phyloP scores from a whole-genome alignment of 1,140 invertebrate species.

The Aphelenchoides besseyi region DNA sequence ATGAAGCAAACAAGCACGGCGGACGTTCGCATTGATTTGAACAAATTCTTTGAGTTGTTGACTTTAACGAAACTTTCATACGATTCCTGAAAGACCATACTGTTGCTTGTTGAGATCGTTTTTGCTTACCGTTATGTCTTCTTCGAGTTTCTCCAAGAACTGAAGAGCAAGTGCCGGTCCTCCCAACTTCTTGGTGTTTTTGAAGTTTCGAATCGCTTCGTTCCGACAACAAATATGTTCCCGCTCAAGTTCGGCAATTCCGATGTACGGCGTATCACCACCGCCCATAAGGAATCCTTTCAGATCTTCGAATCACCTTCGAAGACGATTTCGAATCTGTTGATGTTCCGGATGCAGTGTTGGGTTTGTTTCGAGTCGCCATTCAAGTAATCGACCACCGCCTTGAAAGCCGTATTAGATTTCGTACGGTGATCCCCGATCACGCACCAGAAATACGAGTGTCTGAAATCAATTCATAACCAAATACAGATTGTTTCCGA shows the following conservation, averaged over 20 bases:
- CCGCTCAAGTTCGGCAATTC: constrained; percentile 46
- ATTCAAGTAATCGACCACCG: constrained; percentile 79
- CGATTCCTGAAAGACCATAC: constrained; percentile 42
- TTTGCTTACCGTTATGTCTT: constrained; percentile 49
- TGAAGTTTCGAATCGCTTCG: constrained; percentile 50
- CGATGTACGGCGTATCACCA: constrained; percentile 58
- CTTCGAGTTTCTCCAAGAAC: constrained; percentile 59
- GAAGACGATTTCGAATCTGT: constrained; percentile 84
- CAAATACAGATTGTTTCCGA: constrained; percentile 27
- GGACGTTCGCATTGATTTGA: constrained; percentile 63
- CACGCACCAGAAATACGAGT: constrained; percentile 88
- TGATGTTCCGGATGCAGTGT: constrained; percentile 91
- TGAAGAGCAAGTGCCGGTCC: constrained; percentile 53
- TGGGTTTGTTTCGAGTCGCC: constrained; percentile 73
- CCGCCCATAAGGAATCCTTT: constrained; percentile 83
- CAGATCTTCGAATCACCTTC: constrained; percentile 88
- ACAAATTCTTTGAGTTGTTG: constrained; percentile 60
- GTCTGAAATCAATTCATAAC: constrained; percentile 67
- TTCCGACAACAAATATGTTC: constrained; percentile 47
- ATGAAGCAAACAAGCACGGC: constrained; percentile 58
- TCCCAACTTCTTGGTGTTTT: constrained; percentile 59
- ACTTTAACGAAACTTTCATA: constrained; percentile 53
- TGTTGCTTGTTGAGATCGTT: neutral
- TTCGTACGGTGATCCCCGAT: constrained; percentile 98
- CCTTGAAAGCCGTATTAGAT: constrained; percentile 84